Evolutionary conservation across 2,888 invertebrate genomes (phyloP), one percentile per base, ranked within the genome.

Genomic region (Ariolimax columbianus): DNA sequence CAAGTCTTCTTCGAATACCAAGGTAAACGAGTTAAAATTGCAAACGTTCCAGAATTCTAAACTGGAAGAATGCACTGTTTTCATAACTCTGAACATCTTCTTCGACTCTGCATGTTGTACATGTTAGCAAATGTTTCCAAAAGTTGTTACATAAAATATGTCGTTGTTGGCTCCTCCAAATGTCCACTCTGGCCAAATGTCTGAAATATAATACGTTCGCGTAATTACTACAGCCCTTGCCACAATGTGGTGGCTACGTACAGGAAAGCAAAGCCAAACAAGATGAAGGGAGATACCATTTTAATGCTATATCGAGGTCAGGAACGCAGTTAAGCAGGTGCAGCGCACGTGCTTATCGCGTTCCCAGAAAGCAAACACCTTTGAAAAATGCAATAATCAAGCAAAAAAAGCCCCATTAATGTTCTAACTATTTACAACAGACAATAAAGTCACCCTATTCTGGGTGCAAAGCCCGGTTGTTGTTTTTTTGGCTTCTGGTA

Each of bases 381-480:
- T 75, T 75, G 75, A 75, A 51, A 75, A 75, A 75, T 33, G 51
- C 30, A 51, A 75, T 51, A 75, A 75, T 33, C 75, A 75, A 47
- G 40, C 40, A 73, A 43, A 73, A 55, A 73, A 72, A 72, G 51
- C 75, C 75, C 47, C 75, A 75, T 75, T 75, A 75, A 75, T 75
- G 75, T 75, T 75, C 51, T 51, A 51, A 75, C 75, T 75, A 75
- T 75, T 75, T 75, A 75, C 75, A 47, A 51, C 75, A 75, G 51
- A 75, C 75, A 75, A 75, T 75, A 51, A 75, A 75, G 51, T 51
- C 33, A 51, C 51, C 51, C 33, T n/a, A 33, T 75, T 33, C 33
- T 51, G 47, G n/a, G 75, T 75, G 75, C 75, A 33, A 51, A 75
- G 0, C 75, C 33, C 30, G 51, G 2, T 19, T 51, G 43, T 73